Evolutionary conservation across 2,797 vertebrate species (phyloP).

Genomic region (Falco berigora): DNA sequence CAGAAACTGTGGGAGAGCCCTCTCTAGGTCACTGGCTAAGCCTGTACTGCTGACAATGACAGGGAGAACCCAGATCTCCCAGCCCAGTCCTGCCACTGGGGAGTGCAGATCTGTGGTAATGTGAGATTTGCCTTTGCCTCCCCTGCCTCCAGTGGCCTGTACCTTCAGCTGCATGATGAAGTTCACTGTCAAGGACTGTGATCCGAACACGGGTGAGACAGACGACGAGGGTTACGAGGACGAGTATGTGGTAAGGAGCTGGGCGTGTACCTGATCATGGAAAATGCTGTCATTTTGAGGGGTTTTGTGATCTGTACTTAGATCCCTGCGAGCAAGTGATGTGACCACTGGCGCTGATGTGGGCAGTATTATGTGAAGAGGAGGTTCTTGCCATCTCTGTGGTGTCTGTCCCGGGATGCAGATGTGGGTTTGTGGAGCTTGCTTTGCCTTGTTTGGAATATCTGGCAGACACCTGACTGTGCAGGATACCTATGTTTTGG

Average conservation of each 20-base stretch:
- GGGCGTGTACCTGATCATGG: not conserved
- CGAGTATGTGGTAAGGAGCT: slow-evolving; percentile 80
- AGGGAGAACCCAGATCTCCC: not conserved
- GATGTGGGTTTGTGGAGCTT: not conserved
- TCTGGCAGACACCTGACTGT: not conserved
- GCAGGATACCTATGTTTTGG: not conserved
- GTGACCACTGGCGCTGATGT: not conserved
- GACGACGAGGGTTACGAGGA: slow-evolving; percentile 79
- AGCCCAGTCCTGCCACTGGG: fast-evolving
- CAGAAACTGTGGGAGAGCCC: not conserved
- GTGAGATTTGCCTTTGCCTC: not conserved
- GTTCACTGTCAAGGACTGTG: slow-evolving; percentile 81
- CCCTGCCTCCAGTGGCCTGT: slow-evolving; percentile 70
- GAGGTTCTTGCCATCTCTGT: not conserved
- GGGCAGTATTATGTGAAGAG: not conserved
- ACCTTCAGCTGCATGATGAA: slow-evolving; percentile 82
- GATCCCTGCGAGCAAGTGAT: not conserved
- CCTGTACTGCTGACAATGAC: not conserved
- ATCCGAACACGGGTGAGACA: slow-evolving; percentile 76
- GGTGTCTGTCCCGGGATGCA: not conserved
- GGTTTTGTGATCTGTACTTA: not conserved
- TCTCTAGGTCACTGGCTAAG: not conserved
- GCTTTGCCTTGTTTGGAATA: not conserved
- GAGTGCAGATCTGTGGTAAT: not conserved
- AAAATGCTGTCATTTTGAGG: not conserved